Base-by-base conservation (phyloP, 2,888 invertebrate species). In the Chaetoderma sp. region DNA sequence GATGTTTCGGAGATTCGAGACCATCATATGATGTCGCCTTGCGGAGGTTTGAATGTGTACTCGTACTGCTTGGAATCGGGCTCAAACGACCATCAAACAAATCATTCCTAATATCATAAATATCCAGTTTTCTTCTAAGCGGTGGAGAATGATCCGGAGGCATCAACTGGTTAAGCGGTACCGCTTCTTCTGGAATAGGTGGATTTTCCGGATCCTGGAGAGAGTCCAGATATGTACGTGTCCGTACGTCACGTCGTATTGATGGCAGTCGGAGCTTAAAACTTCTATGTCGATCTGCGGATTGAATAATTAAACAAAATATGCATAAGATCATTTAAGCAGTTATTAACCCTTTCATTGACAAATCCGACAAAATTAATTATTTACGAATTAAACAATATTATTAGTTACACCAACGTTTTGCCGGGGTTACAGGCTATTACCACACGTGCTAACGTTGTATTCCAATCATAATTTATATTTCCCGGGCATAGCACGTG, bases 251-350 rank as follows among this genome's bases (percentile, higher is more conserved):
- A 27, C 82, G 74, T 27, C 84, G 74, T 33, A 85, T 82, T 21
- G 83, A 83, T 28, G 84, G 85, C 56, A 85, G 78, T n/a, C 83
- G 80, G 23, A 85, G 74, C 63, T 80, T 80, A 71, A 85, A 83
- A 65, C 82, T 82, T 67, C 79, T 77, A 65, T 82, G 83, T 18
- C 83, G 81, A 75, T 79, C 85, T 84, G 75, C 28, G 68, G 67
- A 63, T 42, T 23, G 32, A 52, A 32, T 23, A 32, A 47, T 21
- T 27, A 49, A 23, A 45, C 27, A 1, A 49, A 3, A 10, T n/a
- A 8, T 6, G 10, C 25, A 27, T 27, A 54, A 23, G 27, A n/a
- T n/a, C n/a, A n/a, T n/a, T n/a, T n/a, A n/a, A n/a, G n/a, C n/a
- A n/a, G n/a, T n/a, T n/a, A n/a, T n/a, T n/a, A n/a, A n/a, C n/a